Conservation (phyloP, 2,113 vertebrate species). For the Colaptes auratus region DNA sequence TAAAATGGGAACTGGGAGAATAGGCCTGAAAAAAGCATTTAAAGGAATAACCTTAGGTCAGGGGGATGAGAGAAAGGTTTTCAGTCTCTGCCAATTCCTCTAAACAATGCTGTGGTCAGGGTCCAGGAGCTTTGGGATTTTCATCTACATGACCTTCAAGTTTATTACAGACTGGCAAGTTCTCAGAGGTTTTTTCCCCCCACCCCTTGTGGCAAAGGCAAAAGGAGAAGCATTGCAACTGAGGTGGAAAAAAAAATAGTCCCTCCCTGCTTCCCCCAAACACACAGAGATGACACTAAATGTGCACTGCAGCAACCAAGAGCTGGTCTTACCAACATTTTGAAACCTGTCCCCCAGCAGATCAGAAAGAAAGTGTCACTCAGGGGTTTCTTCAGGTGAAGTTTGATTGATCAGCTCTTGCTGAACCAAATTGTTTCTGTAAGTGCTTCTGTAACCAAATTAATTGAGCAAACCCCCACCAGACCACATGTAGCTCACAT, state of each 20-base stretch:
- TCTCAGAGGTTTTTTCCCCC: neutral
- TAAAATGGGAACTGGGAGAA: neutral
- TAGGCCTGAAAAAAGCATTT: neutral
- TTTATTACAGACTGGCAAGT: neutral
- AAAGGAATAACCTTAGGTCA: neutral
- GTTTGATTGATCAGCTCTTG: neutral
- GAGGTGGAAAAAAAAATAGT: neutral
- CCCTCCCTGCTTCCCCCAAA: neutral
- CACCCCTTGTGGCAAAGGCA: neutral
- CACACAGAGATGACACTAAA: neutral
- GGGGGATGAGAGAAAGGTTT: neutral
- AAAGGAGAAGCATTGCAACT: neutral
- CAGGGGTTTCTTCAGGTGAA: neutral
- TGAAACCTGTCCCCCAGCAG: neutral
- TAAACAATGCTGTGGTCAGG: neutral
- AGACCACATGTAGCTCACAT: neutral
- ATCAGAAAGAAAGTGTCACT: neutral
- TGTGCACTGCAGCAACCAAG: neutral
- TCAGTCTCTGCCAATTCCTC: neutral
- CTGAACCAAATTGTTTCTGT: neutral
- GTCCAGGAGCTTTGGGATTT: neutral
- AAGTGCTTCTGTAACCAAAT: constrained; percentile 18
- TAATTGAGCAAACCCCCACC: neutral
- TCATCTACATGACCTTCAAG: neutral
- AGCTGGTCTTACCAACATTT: neutral